Conservation (phyloP, 2,113 vertebrate species). For the Brachyhypopomus gauderio region DNA sequence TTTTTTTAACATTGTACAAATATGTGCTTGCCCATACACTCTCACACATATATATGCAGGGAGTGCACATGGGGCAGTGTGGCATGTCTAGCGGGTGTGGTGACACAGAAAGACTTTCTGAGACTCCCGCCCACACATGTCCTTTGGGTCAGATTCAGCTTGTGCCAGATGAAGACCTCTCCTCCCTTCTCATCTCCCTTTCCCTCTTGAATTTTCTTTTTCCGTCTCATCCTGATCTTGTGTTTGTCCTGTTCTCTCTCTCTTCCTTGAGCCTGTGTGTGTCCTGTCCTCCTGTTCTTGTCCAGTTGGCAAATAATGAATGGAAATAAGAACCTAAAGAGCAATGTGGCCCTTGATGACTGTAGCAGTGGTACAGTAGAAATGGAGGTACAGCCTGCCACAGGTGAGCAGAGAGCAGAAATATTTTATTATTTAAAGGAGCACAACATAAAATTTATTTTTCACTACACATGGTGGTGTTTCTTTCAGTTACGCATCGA, state of each 20-base stretch:
- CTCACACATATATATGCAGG: not conserved
- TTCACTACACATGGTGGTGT: too few species aligned
- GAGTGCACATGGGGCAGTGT: not conserved
- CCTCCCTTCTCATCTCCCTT: not conserved
- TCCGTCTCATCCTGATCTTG: not conserved
- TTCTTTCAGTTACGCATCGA: too few species aligned
- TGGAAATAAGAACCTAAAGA: too few species aligned
- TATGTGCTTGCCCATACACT: not conserved
- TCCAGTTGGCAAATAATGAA: too few species aligned
- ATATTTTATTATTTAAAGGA: too few species aligned
- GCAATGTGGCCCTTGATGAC: too few species aligned
- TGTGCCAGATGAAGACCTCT: not conserved
- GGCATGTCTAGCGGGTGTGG: not conserved
- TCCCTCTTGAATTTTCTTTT: not conserved
- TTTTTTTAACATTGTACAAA: too few species aligned
- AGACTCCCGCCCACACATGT: constrained; percentile 2
- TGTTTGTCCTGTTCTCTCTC: not conserved
- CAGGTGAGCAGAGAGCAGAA: too few species aligned
- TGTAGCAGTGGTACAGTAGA: too few species aligned
- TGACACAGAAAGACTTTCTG: not conserved
- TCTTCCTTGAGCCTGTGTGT: not conserved
- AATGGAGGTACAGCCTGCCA: too few species aligned
- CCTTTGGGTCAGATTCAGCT: not conserved
- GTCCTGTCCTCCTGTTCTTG: not conserved
- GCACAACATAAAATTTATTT: too few species aligned